Evolutionary conservation across 2,797 vertebrate species (phyloP), one percentile per base, ranked within the genome.

Genomic region (Megalops cyprinoides): DNA sequence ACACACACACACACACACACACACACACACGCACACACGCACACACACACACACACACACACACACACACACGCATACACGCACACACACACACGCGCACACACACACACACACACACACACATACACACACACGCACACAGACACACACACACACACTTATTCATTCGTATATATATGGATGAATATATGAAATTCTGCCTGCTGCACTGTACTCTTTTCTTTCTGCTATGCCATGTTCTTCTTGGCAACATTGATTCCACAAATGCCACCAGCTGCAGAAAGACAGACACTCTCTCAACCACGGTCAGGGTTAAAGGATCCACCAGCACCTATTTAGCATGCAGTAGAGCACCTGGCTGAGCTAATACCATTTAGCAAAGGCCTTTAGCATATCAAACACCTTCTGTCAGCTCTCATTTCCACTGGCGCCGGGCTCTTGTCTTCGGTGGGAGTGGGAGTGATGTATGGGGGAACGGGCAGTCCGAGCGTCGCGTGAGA

Each of bases 331-430:
- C n/a, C n/a, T n/a, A n/a, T 81, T 78, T 84, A 86, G 88, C 76
- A 82, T 85, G 87, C 89, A 42, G 78, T 60, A 86, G 84, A 90
- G 87, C 86, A 85, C 84, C 90, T 83, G 84, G 84, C 82, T 83
- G 65, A 87, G 85, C 86, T 92, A 91, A 92, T 87, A 85, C 76
- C 89, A 90, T 91, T 92, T 88, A 92, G 89, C 82, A 82, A 85
- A 84, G 83, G 0, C 82, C 84, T 88, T 91, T 91, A 92, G 88
- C 87, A 89, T 91, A 91, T 90, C 87, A 88, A 93, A 90, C 82
- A 87, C 88, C 85, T 86, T 87, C 88, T 91, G 89, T 91, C 89
- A 87, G 81, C 83, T 86, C 87, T 84, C 31, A 82, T 92, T 94
- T 91, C 88, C 88, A 90, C 90, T 88, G 81, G 76, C 80, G 88